Conservation (phyloP, 2,113 vertebrate species). For the Nannospalax galili region DNA sequence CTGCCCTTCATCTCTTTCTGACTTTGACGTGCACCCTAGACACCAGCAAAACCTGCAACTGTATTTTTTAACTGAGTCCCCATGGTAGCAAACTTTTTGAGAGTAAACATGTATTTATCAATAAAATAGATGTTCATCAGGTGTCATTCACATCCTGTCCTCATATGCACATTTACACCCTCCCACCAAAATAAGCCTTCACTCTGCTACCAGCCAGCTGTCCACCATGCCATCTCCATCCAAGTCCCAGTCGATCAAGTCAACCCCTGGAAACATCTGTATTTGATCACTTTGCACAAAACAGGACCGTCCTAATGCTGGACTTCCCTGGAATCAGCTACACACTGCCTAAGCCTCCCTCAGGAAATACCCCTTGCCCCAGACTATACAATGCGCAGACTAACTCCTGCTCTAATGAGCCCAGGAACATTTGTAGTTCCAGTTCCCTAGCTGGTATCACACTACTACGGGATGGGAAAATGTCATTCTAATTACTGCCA, state of each 20-base stretch:
- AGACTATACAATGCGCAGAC: constrained; percentile 72
- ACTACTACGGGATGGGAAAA: not conserved
- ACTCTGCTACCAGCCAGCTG: constrained; percentile 87
- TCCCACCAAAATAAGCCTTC: constrained; percentile 89
- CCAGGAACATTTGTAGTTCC: constrained; percentile 33
- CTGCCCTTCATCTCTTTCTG: constrained; percentile 78
- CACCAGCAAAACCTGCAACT: constrained; percentile 62
- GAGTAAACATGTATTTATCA: constrained; percentile 86
- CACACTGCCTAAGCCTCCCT: constrained; percentile 53
- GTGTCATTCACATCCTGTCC: constrained; percentile 88
- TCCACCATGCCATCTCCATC: constrained; percentile 90
- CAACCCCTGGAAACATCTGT: constrained; percentile 94
- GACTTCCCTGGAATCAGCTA: constrained; percentile 82
- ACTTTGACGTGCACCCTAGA: constrained; percentile 25
- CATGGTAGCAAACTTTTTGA: constrained; percentile 76
- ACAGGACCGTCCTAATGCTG: constrained; percentile 88
- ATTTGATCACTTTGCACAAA: constrained; percentile 93
- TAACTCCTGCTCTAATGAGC: constrained; percentile 70
- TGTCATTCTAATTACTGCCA: not conserved
- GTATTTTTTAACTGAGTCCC: constrained; percentile 73
- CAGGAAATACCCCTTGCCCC: constrained; percentile 61
- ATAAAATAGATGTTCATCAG: constrained; percentile 89
- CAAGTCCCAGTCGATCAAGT: constrained; percentile 89
- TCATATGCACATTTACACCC: constrained; percentile 91
- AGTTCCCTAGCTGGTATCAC: constrained; percentile 62